Evolutionary conservation across 2,113 vertebrate species (phyloP), one percentile per base, ranked within the genome.

Genomic region (Oncorhynchus gorbuscha): DNA sequence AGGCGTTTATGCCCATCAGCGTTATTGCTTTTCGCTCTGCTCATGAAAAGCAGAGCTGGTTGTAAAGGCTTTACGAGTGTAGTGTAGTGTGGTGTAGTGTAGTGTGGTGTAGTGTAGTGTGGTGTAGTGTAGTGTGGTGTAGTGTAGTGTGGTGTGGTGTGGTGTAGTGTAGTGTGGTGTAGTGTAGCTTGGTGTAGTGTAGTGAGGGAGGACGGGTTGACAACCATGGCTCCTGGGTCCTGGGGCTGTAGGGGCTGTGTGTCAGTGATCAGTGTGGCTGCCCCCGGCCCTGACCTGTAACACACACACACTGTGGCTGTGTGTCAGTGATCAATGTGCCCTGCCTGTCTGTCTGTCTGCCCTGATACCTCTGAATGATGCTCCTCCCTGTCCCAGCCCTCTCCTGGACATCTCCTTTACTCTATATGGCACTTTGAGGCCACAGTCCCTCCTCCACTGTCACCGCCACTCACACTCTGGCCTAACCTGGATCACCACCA

Each of bases 371-470:
- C 59, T 62, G n/a, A n/a, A 62, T 22, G 6, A n/a, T 35, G 67
- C 32, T 30, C 67, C 28, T 30, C 28, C 32, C 32, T 9, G 16
- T 2, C 32, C 32, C 67, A 35, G 67, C 59, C 7, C n/a, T 69
- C 12, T 14, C 4, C 26, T 64, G 68, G 58, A 66, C 70, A 32
- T 90, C 79, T 86, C 72, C 58, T 78, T 89, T 88, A 88, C 80
- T 83, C 79, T 79, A 73, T 82, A 49, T 92, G 92, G 88, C 91
- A 90, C 88, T 92, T 90, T 89, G 86, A 92, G 90, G 90, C 87
- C 90, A 88, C 83, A 79, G 84, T 84, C 84, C 87, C 90, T 88
- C 83, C 81, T 84, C 83, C 84, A 7, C 2, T 16, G 35, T 64
- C 77, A 74, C 45, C 1, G 61, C 59, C 14, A 13, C 4, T 1